A percentile compares a stretch with the other conserved stretches of the same genome.
These are phyloP conservation scores for Seriola quinqueradiata DNA, from an alignment of 2,113 vertebrate genomes.

Conservation along the genomic window DNA sequence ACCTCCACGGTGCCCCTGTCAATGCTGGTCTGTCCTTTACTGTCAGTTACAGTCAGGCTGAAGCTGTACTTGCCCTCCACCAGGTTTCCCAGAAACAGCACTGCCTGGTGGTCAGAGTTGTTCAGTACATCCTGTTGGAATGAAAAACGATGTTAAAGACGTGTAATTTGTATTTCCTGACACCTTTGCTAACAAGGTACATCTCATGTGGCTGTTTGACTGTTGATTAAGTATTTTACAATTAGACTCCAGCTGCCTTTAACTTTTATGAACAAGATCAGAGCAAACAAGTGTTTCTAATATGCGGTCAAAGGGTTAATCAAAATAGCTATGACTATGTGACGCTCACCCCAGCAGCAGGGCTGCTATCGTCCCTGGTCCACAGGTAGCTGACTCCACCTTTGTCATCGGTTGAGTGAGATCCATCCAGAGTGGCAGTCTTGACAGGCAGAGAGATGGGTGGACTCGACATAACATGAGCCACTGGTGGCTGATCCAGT, in stretches of 20 bases:
- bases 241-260: neutral
- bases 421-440: slow-evolving; percentile 92
- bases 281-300: neutral
- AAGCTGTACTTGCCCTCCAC: slow-evolving; percentile 96
- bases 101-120: slow-evolving; percentile 93
- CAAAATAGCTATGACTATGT: too few species aligned
- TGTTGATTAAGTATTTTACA: too few species aligned
- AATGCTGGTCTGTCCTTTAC: slow-evolving; percentile 92
- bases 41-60: slow-evolving; percentile 93
- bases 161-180: too few species aligned
- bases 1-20: slow-evolving; percentile 91
- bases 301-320: neutral
- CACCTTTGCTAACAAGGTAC: neutral
- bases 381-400: slow-evolving; percentile 92
- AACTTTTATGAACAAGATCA: neutral
- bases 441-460: slow-evolving; percentile 88
- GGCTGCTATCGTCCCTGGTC: slow-evolving; percentile 93
- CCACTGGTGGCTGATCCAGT: slow-evolving; percentile 90
- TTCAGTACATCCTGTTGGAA: slow-evolving; percentile 92
- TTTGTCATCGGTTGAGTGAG: slow-evolving; percentile 94
- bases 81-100: slow-evolving; percentile 95
- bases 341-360: slow-evolving; percentile 94
- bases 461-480: slow-evolving; percentile 88
- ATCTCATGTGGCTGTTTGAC: neutral
- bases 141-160: neutral